Evolutionary conservation across 1,140 invertebrate genomes (phyloP), one percentile per base, ranked within the genome.

Genomic region (Pseudobourletiella spinata): DNA sequence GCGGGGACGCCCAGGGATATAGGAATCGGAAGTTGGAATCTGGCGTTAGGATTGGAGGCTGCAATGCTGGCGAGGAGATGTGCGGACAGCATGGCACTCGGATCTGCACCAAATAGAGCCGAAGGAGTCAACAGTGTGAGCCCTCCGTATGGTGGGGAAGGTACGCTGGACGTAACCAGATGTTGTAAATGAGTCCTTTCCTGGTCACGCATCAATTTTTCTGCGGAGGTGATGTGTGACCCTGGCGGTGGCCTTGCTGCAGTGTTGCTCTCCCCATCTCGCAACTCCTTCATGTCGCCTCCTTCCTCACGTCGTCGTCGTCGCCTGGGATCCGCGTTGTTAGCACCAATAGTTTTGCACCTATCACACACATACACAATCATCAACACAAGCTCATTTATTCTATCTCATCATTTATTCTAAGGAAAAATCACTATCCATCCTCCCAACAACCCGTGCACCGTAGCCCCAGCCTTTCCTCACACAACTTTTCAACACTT

Each of bases 11-110:
- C 57, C 20, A 66, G 3, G 24, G 64, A 57, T 14, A 66, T 61
- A n/a, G 63, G 57, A 42, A 68, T 65, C n/a, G 65, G 61, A 50
- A 67, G 55, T 18, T 63, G 64, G 58, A 66, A 66, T 44, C 67
- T 51, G 25, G 51, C 52, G 16, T 52, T 57, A 4, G 67, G 55
- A 24, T 61, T 65, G 6, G 67, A 32, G n/a, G 61, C 67, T 2
- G 61, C 61, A 4, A 66, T 20, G 50, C 57, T 63, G 18, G 67
- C 67, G 39, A 69, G 32, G 8, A 64, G 46, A 57, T 66, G 64
- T 18, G 67, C 57, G 3, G 63, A 64, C 29, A 63, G 63, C 35
- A 69, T 59, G 20, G 57, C 52, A 15, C 44, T 32, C 1, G 64
- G 64, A 43, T 61, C 59, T 18, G 30, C 48, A 16, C 50, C 61